Evolutionary conservation across 2,113 vertebrate genomes (phyloP), one percentile per base, ranked within the genome.

Genomic region (Girardinichthys multiradiatus): DNA sequence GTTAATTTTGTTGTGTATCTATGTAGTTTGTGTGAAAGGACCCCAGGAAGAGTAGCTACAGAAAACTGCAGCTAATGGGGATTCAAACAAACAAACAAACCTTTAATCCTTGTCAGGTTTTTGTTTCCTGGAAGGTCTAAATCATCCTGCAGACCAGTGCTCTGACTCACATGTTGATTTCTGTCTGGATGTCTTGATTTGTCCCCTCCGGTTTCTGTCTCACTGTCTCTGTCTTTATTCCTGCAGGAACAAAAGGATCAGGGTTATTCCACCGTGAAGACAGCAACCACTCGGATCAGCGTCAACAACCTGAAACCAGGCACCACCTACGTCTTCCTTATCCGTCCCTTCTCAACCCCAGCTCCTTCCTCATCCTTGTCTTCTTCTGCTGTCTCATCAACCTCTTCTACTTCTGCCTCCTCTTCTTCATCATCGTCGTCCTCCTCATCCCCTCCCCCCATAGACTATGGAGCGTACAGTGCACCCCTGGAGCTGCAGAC

Each of bases 401-500:
- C 95, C 24, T 91, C 89, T 0, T 89, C 90, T 1, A 85, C 92
- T 0, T 87, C 94, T 73, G 4, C 81, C 64, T 94, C 77, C 86
- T 94, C 92, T 87, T 95, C 94, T 68, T 95, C 91, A 27, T 95
- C 92, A 29, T 91, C 0, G 79, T 93, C 84, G 45, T 95, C 96
- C 76, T 94, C 97, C 68, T 90, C 95, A 28, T 89, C 96, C 0
- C 90, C 95, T 4, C 95, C 94, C 6, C 91, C 90, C 1, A 95
- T 95, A 0, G 97, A 98, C 82, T 95, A 95, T 0, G 95, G 96
- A 24, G 95, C 82, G 54, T 96, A 94, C 93, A 96, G 94, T 72
- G 83, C 95, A 3, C 96, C 96, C 72, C 95, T 99, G 59, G 97
- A 98, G 90, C 96, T 99, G 81, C 95, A 97, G 94, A 99, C 97